phyloP scores from a whole-genome alignment of 2,888 invertebrate species.

The Ariolimax columbianus region DNA sequence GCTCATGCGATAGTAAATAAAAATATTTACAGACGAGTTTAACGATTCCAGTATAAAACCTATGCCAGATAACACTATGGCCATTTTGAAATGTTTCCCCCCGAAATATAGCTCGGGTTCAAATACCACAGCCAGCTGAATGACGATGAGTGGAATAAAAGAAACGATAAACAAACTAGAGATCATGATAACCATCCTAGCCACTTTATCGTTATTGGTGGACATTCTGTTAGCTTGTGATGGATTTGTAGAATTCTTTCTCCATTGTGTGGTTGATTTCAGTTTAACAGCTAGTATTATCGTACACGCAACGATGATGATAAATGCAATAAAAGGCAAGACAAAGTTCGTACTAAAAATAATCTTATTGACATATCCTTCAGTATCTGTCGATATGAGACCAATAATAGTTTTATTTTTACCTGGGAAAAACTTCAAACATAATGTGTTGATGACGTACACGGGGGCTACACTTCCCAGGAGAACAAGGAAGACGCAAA shows the following conservation, averaged over 20 bases:
- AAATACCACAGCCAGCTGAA: neutral
- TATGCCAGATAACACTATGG: neutral
- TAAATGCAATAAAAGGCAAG: neutral
- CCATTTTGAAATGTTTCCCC: neutral
- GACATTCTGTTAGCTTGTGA: neutral
- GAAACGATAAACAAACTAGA: neutral
- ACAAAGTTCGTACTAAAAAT: constrained; percentile 4
- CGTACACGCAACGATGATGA: neutral
- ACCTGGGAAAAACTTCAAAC: neutral
- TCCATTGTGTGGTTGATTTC: neutral
- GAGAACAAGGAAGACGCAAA: neutral
- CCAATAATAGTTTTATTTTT: constrained; percentile 2
- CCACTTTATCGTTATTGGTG: neutral
- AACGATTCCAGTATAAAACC: neutral
- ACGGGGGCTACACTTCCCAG: neutral
- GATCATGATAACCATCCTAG: constrained; percentile 26
- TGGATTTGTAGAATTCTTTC: neutral
- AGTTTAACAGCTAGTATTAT: neutral
- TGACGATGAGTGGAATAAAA: neutral
- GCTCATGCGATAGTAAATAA: constrained; percentile 25
- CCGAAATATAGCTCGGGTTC: neutral
- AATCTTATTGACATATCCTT: neutral
- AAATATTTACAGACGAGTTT: constrained; percentile 7
- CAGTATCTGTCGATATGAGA: neutral
- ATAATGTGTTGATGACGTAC: neutral